These are phyloP conservation scores for Argyresthia goedartella DNA, from an alignment of 2,888 invertebrate species.

Conservation along the genomic window DNA sequence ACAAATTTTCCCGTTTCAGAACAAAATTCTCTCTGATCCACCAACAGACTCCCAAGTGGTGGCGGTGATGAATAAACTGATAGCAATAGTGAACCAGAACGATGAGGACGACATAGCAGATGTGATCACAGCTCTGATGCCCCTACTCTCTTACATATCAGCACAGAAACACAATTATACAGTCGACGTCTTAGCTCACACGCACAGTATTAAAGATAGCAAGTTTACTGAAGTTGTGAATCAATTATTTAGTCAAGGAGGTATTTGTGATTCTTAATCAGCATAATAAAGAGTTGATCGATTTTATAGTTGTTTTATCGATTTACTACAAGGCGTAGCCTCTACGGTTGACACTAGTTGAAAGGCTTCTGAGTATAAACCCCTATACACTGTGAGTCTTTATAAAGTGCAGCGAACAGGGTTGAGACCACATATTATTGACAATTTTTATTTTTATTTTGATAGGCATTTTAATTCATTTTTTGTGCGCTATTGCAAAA, in stretches of 20 bases:
- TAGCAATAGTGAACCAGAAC: constrained; percentile 23
- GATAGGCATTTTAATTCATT: too few relatives aligned
- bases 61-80: constrained; percentile 26
- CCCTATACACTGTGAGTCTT: too few relatives aligned
- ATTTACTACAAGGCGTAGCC: too few relatives aligned
- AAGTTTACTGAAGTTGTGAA: constrained; percentile 22
- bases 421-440: too few relatives aligned
- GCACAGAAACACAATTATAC: constrained; percentile 29
- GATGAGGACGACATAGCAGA: constrained; percentile 28
- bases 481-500: too few relatives aligned
- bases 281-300: background rate
- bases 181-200: constrained; percentile 18
- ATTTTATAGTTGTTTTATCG: background rate
- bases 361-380: too few relatives aligned
- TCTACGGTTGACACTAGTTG: too few relatives aligned
- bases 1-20: constrained; percentile 30
- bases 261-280: background rate
- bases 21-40: constrained; percentile 40
- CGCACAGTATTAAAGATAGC: constrained; percentile 22
- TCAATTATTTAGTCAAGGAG: constrained; percentile 16
- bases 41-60: constrained; percentile 30
- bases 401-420: too few relatives aligned
- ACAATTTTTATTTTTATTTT: too few relatives aligned
- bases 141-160: constrained; percentile 38
- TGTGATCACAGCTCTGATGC: constrained; percentile 27